These are phyloP conservation scores for Ophiothrix spiculata DNA, from an alignment of 35 echinoderm and acorn worm species.

Conservation along the genomic window DNA sequence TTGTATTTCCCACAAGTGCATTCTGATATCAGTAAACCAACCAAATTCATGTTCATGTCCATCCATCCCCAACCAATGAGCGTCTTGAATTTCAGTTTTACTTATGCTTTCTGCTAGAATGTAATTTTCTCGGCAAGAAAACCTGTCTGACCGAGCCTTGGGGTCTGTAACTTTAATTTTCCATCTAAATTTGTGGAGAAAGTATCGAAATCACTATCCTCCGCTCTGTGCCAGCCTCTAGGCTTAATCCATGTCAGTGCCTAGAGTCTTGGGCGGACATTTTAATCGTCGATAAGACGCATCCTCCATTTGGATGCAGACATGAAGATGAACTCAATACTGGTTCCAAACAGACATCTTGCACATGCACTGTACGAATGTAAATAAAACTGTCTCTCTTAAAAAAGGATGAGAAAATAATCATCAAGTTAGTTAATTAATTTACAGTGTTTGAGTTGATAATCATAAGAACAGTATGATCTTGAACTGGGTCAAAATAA, in stretches of 20 bases:
- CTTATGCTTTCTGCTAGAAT: background rate
- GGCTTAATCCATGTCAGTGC: background rate
- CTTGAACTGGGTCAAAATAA: no score
- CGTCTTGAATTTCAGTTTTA: constrained; percentile 1
- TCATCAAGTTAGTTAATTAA: no score
- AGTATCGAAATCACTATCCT: background rate
- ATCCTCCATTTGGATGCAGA: no score
- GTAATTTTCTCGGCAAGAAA: background rate
- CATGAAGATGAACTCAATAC: background rate
- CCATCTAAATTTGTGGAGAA: background rate
- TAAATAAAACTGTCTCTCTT: no score
- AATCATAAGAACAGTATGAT: no score
- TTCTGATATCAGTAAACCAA: background rate
- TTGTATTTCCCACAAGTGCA: background rate
- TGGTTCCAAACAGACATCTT: background rate
- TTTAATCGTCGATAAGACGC: no score
- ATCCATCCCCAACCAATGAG: background rate
- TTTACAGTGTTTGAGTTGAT: no score
- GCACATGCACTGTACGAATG: no score
- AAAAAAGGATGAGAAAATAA: no score
- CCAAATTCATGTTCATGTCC: background rate
- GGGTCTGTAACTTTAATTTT: background rate
- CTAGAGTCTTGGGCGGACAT: background rate
- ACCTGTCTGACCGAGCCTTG: background rate
- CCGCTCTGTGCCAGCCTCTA: no score